Conservation (phyloP, 2,797 vertebrate genomes). For the Sorex maritimensis region DNA sequence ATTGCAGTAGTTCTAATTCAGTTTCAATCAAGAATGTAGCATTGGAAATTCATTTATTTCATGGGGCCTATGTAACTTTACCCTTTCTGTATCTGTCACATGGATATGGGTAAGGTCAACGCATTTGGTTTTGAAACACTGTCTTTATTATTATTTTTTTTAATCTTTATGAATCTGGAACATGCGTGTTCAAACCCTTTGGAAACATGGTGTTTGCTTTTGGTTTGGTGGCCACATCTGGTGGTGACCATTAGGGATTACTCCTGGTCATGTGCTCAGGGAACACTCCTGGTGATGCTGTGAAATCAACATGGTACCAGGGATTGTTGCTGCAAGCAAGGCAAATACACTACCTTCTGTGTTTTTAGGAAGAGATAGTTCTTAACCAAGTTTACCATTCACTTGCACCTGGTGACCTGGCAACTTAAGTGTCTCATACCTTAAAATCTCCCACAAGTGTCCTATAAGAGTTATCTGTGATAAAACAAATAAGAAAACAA, state of each 20-base stretch:
- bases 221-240: too few species aligned
- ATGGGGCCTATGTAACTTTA: background rate
- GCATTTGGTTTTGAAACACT: background rate
- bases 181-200: background rate
- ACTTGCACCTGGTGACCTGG: background rate
- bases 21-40: background rate
- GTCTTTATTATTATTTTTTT: background rate
- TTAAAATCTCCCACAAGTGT: background rate
- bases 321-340: too few species aligned
- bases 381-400: conserved; percentile 3
- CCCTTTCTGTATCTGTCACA: background rate
- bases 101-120: background rate
- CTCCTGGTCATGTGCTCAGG: too few species aligned
- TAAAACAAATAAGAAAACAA: background rate
- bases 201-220: background rate
- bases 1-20: background rate
- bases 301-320: too few species aligned
- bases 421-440: background rate
- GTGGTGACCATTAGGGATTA: too few species aligned
- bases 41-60: background rate
- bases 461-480: background rate
- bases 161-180: background rate
- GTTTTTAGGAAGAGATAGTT: background rate
- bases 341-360: too few species aligned
- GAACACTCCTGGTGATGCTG: too few species aligned